Evolutionary conservation across 2,797 vertebrate genomes (phyloP).

Genomic region (Semaprochilodus insignis): DNA sequence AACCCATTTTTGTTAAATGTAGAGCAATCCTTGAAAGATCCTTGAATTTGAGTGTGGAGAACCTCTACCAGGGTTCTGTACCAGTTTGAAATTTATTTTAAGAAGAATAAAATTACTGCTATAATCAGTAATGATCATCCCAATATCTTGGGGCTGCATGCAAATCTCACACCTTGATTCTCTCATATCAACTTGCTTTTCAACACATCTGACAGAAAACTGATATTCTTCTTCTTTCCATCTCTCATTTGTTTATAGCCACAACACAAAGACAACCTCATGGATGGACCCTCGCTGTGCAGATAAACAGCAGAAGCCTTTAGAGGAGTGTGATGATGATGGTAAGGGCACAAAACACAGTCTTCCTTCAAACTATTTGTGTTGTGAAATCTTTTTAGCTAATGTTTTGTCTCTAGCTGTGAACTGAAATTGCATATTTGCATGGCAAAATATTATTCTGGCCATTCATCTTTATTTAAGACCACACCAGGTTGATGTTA

Average conservation of each 20-base stretch:
- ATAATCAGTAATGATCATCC: background rate
- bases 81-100: too few relatives aligned
- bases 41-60: too few relatives aligned
- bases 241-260: conserved; percentile 81
- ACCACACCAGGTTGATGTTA: background rate
- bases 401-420: too few relatives aligned
- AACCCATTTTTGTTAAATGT: too few relatives aligned
- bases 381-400: background rate
- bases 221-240: background rate
- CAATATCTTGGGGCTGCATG: background rate
- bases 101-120: background rate
- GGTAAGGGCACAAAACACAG: conserved; percentile 81
- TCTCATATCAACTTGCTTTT: background rate
- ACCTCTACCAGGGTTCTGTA: too few relatives aligned
- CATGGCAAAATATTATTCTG: background rate
- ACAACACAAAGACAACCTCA: conserved; percentile 99
- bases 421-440: background rate
- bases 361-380: background rate
- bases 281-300: conserved; percentile 98
- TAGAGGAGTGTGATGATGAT: conserved; percentile 99
- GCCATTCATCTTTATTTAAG: background rate
- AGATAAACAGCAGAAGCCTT: conserved; percentile 92
- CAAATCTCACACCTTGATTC: background rate
- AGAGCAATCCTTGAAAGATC: too few relatives aligned
- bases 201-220: background rate